phyloP scores from a whole-genome alignment of 2,888 invertebrate species.

The Harpalus rufipes region DNA sequence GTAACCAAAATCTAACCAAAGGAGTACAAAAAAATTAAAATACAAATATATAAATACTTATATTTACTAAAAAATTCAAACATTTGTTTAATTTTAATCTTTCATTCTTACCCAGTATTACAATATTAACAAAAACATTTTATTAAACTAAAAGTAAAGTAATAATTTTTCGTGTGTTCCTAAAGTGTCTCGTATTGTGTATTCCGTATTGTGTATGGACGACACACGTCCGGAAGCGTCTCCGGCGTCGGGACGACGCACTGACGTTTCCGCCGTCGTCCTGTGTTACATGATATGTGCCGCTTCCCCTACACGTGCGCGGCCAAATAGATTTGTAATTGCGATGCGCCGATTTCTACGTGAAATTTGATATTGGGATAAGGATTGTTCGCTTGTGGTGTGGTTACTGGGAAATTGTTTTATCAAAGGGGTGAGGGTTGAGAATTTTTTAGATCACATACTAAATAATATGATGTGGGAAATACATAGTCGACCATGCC shows the following conservation, averaged over 20 bases:
- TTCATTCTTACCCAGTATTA: no score
- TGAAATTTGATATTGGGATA: slow-evolving; percentile 12
- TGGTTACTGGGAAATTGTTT: not conserved
- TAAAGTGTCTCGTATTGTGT: not conserved
- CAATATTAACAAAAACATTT: not conserved
- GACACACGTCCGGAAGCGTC: slow-evolving; percentile 19
- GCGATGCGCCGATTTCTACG: slow-evolving; percentile 11
- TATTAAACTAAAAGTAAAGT: not conserved
- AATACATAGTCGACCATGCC: no score
- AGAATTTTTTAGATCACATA: no score
- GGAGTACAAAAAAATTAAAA: no score
- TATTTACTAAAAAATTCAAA: no score
- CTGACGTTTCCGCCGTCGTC: slow-evolving; percentile 28
- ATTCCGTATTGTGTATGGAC: not conserved
- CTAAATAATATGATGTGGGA: no score
- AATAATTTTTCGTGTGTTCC: not conserved
- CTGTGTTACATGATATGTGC: slow-evolving; percentile 20
- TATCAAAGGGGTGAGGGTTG: no score
- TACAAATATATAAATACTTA: no score
- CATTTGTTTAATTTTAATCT: no score
- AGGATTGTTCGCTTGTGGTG: not conserved
- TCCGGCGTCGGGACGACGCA: slow-evolving; percentile 8
- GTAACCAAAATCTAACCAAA: no score
- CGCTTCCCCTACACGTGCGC: slow-evolving; percentile 10
- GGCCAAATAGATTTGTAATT: slow-evolving; percentile 25